phyloP scores from a whole-genome alignment of 2,797 vertebrate genomes.

The Platyrinchus mystaceus region DNA sequence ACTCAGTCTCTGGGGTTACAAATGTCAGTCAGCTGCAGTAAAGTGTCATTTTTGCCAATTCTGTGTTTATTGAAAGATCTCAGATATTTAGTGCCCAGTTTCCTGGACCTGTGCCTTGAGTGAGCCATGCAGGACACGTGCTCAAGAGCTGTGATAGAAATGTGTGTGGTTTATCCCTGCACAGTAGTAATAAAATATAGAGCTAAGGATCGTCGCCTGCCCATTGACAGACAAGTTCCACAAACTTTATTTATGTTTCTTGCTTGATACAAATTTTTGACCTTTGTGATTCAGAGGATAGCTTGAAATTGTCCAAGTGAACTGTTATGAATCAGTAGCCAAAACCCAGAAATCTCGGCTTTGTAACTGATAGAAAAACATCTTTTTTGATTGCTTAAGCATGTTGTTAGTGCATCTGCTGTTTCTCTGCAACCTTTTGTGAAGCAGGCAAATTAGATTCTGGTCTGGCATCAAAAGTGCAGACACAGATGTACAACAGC shows the following conservation, averaged over 20 bases:
- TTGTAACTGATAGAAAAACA: neutral
- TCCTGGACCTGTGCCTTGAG: neutral
- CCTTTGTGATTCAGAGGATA: neutral
- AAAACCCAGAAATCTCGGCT: neutral
- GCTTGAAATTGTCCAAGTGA: neutral
- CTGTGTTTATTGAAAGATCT: neutral
- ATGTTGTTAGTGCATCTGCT: neutral
- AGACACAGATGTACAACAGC: neutral
- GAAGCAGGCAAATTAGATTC: neutral
- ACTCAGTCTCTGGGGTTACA: neutral
- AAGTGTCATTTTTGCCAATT: neutral
- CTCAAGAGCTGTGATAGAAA: neutral
- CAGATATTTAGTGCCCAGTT: neutral
- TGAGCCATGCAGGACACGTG: rapidly evolving
- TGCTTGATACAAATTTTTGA: neutral
- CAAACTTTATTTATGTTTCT: neutral
- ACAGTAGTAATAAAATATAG: neutral
- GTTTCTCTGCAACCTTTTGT: neutral
- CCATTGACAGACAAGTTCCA: neutral
- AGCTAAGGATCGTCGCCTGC: neutral
- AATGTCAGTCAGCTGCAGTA: neutral
- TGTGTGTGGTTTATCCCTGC: neutral
- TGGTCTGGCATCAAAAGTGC: neutral
- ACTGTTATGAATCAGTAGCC: neutral
- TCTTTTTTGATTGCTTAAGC: neutral